Evolutionary conservation across 2,113 vertebrate species (phyloP).

Genomic region (Tichodroma muraria): DNA sequence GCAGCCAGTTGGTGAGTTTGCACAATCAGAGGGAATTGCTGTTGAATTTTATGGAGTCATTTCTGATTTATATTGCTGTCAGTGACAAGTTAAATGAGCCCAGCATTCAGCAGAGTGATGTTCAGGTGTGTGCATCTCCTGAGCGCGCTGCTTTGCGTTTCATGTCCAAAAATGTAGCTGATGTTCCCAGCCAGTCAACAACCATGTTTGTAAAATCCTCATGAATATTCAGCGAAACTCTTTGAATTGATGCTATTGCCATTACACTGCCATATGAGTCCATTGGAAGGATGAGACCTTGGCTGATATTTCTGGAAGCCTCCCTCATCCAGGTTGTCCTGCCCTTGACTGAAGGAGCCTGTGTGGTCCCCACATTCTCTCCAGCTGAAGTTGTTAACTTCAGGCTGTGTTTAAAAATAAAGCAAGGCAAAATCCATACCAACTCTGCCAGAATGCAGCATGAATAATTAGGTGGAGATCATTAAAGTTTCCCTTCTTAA

Average conservation of each 20-base stretch:
- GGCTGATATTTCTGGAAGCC: neutral
- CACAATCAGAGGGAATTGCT: neutral
- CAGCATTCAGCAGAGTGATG: neutral
- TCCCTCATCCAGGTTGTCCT: neutral
- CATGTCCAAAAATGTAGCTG: neutral
- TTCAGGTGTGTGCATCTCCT: neutral
- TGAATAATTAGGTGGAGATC: conserved; percentile 59
- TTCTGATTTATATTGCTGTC: conserved; percentile 10
- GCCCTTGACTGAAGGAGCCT: neutral
- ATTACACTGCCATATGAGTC: neutral
- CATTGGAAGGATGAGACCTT: neutral
- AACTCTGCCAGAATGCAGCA: neutral
- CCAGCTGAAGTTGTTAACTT: neutral
- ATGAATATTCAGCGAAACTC: neutral
- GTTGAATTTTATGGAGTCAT: neutral
- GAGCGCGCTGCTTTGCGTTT: neutral
- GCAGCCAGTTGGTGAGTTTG: neutral
- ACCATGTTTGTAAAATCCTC: neutral
- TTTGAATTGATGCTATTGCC: neutral
- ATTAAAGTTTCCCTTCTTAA: conserved; percentile 65
- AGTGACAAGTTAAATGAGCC: conserved; percentile 11
- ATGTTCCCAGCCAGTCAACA: neutral
- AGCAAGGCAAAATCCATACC: neutral
- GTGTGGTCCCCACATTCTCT: neutral
- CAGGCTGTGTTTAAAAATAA: neutral